Conservation (phyloP, 2,888 invertebrate genomes). For the Cheilosia variabilis region DNA sequence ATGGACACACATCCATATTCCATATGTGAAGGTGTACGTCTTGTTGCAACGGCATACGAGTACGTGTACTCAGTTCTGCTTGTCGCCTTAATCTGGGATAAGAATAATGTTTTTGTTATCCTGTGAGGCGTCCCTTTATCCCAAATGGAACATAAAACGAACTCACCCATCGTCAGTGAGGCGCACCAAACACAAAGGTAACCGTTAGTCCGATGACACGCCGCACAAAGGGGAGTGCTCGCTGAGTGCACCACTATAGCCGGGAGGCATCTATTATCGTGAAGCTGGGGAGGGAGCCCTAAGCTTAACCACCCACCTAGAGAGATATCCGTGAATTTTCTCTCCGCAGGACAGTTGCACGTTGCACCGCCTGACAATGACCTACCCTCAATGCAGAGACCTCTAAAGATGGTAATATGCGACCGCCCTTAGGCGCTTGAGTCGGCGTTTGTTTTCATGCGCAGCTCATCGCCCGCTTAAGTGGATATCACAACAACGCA, state of each 20-base stretch:
- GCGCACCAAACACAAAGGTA: conserved; percentile 56
- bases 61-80: conserved; percentile 54
- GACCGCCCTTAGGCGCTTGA: conserved; percentile 36
- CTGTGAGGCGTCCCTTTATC: conserved; percentile 70
- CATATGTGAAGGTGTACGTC: background rate
- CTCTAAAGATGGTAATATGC: conserved; percentile 48
- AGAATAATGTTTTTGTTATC: conserved; percentile 75
- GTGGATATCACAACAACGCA: conserved; percentile 53
- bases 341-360: conserved; percentile 27
- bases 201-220: conserved; percentile 19
- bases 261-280: conserved; percentile 59
- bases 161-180: conserved; percentile 64
- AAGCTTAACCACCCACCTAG: conserved; percentile 15
- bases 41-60: conserved; percentile 38
- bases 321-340: conserved; percentile 29
- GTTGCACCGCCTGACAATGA: conserved; percentile 55
- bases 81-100: conserved; percentile 73
- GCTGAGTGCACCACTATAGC: conserved; percentile 13
- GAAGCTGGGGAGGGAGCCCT: conserved; percentile 17
- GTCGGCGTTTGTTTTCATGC: conserved; percentile 3
- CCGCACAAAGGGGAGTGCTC: conserved; percentile 38
- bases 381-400: conserved; percentile 22
- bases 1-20: background rate
- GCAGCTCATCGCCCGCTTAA: conserved; percentile 51
- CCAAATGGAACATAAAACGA: conserved; percentile 70